Percentiles rank a stretch among this genome's conserved stretches.
phyloP scores from a whole-genome alignment of 2,797 vertebrate genomes.

The Botia almorhae region DNA sequence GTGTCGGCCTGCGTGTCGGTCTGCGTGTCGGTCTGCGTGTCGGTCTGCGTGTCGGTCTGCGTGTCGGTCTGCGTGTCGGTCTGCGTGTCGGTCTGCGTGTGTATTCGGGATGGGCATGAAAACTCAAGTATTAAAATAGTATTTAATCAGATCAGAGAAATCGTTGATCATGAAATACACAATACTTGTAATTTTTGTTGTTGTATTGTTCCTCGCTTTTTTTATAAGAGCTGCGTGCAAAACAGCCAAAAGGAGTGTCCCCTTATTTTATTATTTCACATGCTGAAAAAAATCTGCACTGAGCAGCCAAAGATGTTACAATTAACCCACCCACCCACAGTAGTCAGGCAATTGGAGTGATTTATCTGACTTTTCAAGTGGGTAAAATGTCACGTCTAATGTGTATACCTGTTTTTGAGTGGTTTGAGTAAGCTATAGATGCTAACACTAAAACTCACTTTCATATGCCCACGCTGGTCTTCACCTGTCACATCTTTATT shows the following conservation, averaged over 20 bases:
- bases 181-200: no score
- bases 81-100: not conserved
- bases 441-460: constrained; percentile 28
- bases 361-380: no score
- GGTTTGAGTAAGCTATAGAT: no score
- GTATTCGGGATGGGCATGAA: not conserved
- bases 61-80: not conserved
- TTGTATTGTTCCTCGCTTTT: not conserved
- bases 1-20: not conserved
- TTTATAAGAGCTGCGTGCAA: no score
- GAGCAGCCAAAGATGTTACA: no score
- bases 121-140: not conserved
- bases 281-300: no score
- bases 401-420: no score
- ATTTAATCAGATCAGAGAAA: not conserved
- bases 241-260: not conserved
- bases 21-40: not conserved
- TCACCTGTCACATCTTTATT: constrained; percentile 38
- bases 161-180: not conserved
- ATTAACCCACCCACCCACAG: no score
- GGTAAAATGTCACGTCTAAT: no score
- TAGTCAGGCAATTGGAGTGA: no score
- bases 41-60: not conserved
- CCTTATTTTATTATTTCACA: no score
- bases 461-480: constrained; percentile 36